Base-by-base conservation (phyloP, 2,888 invertebrate genomes). In the Tachina lurida region DNA sequence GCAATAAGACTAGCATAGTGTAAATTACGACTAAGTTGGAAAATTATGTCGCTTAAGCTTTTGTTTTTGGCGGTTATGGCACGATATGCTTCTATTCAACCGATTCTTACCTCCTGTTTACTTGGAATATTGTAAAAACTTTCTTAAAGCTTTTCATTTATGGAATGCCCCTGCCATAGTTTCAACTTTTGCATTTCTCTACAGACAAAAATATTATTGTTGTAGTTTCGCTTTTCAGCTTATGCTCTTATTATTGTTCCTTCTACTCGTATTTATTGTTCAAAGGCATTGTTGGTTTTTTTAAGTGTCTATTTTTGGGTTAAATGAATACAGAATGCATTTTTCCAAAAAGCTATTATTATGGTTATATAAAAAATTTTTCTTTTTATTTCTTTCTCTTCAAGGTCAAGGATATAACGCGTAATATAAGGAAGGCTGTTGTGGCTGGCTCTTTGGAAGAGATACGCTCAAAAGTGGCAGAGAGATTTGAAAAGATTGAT, bases 341-440 rank as follows among this genome's bases (percentile, higher is more conserved):
- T 54, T 76, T 22, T 47, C 13, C 13, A 17, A 22, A 73, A 39
- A 19, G 8, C 73, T 49, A 19, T 74, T 77, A 77, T 65, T 71
- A 56, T 62, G 31, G 31, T 31, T 31, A 52, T 65, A 67, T 43
- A 77, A 17, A 52, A 43, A 56, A 19, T 60, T 43, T 9, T 52
- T 41, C 31, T 60, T 45, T 15, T 73, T 39, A 4, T 22, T 63
- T 31, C 49, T 13, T 45, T 77, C 54, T 54, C 10, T 87, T 88
- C 22, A 90, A 93, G 93, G 91, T 93, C 88, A 93, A 93, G 91
- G 97, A 97, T 93, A 94, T 96, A 87, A 95, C 95, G 89, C 94
- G 97, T 89, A 96, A 97, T 91, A 95, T 95, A 90, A 95, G 96
- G 91, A 97, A 97, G 93, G 97, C 97, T 87, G 94, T 97, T 89